Base-by-base conservation (phyloP, 2,888 invertebrate genomes). In the Heteromyza rotundicornis region DNA sequence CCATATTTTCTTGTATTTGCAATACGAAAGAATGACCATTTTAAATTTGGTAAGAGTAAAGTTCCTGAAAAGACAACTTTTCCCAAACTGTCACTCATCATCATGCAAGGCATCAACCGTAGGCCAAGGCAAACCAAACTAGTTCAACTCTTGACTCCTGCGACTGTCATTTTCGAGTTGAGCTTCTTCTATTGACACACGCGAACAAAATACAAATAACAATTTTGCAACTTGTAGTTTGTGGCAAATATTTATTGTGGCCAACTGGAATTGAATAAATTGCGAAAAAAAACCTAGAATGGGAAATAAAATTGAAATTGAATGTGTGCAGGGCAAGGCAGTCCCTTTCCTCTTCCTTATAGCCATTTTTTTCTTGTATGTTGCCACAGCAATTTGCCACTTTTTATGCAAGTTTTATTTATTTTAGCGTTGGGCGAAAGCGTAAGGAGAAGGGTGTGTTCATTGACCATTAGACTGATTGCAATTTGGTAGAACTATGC, bases 361-460 rank as follows among this genome's bases (percentile, higher is more conserved):
- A n/a, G n/a, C n/a, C n/a, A n/a, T n/a, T n/a, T n/a, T n/a, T n/a
- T n/a, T n/a, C n/a, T n/a, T n/a, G n/a, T 7, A 40, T 3, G n/a
- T 10, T 24, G 52, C 14, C n/a, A 3, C 14, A 24, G 52, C 2
- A 24, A 52, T 52, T 24, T 24, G 52, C 52, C 24, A 24, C 52
- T 52, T 24, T 52, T 52, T 52, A 52, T 52, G 52, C 52, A 52
- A 8, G 23, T 52, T 52, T 52, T 52, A 52, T 52, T 52, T 52
- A n/a, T 52, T 24, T 24, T 7, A 24, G 52, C 47, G 47, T 5
- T 7, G 40, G 3, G 10, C 17, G 47, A 14, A 8, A 47, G 2
- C 17, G 47, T n/a, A n/a, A 8, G 47, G 17, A 3, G 20, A 47
- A 2, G 19, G 17, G 20, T 19, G 47, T 17, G 47, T 20, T 17